Evolutionary conservation across 1,140 invertebrate genomes (phyloP).

Genomic region (Drusus annulatus): DNA sequence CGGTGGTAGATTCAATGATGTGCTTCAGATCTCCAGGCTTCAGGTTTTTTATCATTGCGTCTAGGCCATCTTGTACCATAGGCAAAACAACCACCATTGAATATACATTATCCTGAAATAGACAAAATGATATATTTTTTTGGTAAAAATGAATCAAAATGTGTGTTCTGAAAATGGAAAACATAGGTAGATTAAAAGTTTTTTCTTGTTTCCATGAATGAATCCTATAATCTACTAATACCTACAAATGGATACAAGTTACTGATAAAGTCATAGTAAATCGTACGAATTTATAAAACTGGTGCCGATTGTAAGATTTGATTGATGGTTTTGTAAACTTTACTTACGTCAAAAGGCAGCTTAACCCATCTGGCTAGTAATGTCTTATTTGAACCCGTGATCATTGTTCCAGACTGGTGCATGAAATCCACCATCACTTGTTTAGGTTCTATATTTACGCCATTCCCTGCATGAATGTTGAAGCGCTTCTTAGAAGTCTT

Average conservation of each 20-base stretch:
- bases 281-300: no score
- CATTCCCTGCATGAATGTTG: slow-evolving; percentile 59
- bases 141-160: no score
- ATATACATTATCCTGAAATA: slow-evolving; percentile 71
- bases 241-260: no score
- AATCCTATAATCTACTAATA: no score
- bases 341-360: slow-evolving; percentile 77
- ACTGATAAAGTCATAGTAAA: no score
- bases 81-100: slow-evolving; percentile 76
- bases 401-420: slow-evolving; percentile 61
- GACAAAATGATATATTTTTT: neutral
- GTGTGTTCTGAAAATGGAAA: no score
- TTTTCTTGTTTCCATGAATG: no score
- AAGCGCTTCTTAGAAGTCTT: slow-evolving; percentile 74
- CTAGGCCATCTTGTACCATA: slow-evolving; percentile 62
- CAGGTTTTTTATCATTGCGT: slow-evolving; percentile 64
- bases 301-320: no score
- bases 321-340: no score
- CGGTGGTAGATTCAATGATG: slow-evolving; percentile 67
- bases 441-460: slow-evolving; percentile 30
- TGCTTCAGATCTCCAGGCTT: slow-evolving; percentile 67
- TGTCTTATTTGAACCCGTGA: slow-evolving; percentile 61
- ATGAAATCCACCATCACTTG: slow-evolving; percentile 62
- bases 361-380: slow-evolving; percentile 67
- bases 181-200: no score